Percentiles rank a stretch among this genome's conserved stretches.
phyloP scores from a whole-genome alignment of 2,797 vertebrate species.

The Lagorchestes hirsutus region DNA sequence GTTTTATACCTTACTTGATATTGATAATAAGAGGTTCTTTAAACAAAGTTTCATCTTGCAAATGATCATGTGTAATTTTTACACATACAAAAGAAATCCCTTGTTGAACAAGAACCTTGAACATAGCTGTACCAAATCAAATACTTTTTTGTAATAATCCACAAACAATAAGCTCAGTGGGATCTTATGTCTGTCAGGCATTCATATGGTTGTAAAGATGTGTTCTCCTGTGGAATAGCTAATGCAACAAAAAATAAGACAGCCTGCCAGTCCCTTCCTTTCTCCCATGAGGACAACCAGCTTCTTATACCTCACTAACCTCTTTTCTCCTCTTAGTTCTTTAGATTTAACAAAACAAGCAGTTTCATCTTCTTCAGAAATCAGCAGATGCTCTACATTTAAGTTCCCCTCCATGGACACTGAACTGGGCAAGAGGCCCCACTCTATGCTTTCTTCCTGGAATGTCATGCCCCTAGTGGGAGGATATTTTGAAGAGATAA shows the following conservation, averaged over 20 bases:
- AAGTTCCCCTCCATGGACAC: not conserved
- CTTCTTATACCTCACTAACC: conserved; percentile 41
- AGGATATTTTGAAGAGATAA: not conserved
- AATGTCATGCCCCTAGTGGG: no score
- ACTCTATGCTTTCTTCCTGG: not conserved
- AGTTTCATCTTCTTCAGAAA: conserved; percentile 64
- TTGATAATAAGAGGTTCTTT: not conserved
- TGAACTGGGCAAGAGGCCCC: not conserved
- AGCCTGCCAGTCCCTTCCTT: conserved; percentile 64
- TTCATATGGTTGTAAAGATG: not conserved
- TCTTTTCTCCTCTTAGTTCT: not conserved
- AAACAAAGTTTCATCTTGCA: not conserved
- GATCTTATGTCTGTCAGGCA: not conserved
- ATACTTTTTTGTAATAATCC: not conserved
- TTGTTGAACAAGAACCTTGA: not conserved
- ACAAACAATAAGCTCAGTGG: not conserved
- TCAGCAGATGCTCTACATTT: not conserved
- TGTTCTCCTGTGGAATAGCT: not conserved
- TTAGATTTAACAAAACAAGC: conserved; percentile 50
- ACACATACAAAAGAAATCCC: not conserved
- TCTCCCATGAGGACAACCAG: conserved; percentile 26
- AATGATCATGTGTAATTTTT: not conserved
- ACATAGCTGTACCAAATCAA: not conserved
- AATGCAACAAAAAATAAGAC: conserved; percentile 51
- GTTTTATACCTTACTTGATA: not conserved